phyloP scores from a whole-genome alignment of 2,113 vertebrate genomes.

The Cyanistes caeruleus region DNA sequence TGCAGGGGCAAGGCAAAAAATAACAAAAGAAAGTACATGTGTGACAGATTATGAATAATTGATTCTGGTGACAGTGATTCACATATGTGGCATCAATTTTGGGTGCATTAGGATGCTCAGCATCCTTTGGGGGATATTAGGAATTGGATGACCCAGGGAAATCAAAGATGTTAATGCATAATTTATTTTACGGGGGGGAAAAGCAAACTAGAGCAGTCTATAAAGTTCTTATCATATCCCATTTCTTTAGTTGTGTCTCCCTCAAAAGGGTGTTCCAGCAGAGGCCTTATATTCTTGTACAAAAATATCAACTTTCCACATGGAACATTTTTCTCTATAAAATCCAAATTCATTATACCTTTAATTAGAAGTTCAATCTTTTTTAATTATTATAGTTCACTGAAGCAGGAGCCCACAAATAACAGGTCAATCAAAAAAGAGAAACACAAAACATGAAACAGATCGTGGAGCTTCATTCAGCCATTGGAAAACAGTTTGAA shows the following conservation, averaged over 20 bases:
- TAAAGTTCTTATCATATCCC: not conserved
- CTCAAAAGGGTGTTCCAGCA: not conserved
- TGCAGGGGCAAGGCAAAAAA: not conserved
- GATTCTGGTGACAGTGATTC: not conserved
- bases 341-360: not conserved
- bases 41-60: not conserved
- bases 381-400: constrained; percentile 9
- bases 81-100: not conserved
- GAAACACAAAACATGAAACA: not conserved
- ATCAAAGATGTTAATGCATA: not conserved
- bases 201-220: not conserved
- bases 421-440: not conserved
- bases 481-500: constrained; percentile 10
- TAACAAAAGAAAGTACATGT: not conserved
- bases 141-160: not conserved
- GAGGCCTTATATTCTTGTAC: not conserved
- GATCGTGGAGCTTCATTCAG: not conserved
- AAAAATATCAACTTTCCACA: not conserved
- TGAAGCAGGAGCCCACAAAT: constrained; percentile 11
- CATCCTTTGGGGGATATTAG: not conserved
- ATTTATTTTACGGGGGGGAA: not conserved
- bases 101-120: not conserved
- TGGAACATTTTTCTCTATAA: not conserved
- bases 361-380: not conserved
- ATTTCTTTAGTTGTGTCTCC: not conserved